Base-by-base conservation (phyloP, 2,888 invertebrate genomes). In the Microctonus brassicae region DNA sequence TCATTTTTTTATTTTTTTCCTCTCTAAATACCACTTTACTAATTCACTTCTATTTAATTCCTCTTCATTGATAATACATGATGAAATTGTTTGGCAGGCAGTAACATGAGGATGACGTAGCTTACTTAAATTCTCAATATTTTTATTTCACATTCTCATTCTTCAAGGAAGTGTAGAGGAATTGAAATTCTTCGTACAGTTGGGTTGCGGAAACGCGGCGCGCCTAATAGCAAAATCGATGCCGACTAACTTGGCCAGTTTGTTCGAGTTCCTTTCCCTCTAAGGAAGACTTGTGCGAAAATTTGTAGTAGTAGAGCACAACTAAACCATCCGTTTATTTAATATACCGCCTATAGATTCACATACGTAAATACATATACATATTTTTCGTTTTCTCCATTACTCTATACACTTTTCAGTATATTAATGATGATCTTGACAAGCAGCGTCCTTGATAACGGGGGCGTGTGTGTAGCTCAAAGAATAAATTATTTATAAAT, bases 151-250 rank as follows among this genome's bases (percentile, higher is more conserved):
- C 9, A 7, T 6, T 47, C 2, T 55, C 57, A 26, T 63, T 47
- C 66, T 24, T 57, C 10, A 58, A 70, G 76, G 63, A 73, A 72
- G 71, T 74, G 72, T 67, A 74, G 73, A 75, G 70, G 74, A 79
- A 76, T 77, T 76, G 74, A 76, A 76, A 76, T 75, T 65, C 75
- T 74, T 73, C 70, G 71, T 73, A 17, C 47, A 3, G 47, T 17
- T 17, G 72, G 72, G 70, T 62, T 75, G 69, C 77, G 77, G 74
- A 76, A 76, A 73, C 75, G 71, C 75, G 76, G 74, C 76, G 79
- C 80, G 79, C 80, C 81, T 82, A 82, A 84, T 83, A 81, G 82
- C 77, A 82, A 83, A 83, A 82, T 83, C 84, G 81, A 83, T 83
- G 76, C 79, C 77, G 63, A 73, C 69, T 47, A 47, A 73, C 55